Evolutionary conservation across 2,113 vertebrate species (phyloP), one percentile per base, ranked within the genome.

Genomic region (Carlito syrichta): DNA sequence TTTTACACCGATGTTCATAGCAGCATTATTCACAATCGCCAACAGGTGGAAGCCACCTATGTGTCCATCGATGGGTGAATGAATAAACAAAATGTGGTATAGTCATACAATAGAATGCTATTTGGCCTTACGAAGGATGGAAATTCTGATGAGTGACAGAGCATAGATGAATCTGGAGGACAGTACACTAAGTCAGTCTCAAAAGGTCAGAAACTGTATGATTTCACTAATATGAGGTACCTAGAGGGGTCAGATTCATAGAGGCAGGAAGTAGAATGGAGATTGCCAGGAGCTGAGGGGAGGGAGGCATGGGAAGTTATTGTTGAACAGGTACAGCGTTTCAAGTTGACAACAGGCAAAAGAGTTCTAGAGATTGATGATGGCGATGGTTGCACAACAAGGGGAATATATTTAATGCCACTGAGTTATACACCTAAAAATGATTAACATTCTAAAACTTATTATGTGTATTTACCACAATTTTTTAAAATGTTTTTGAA

Each of bases 261-360:
- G 91, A 62, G 14, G 30, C 7, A 45, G 58, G 50, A 86, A 71
- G 14, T 14, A 38, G 56, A 86, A 48, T 2, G 6, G 50, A 45
- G 27, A 11, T 40, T 35, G 12, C 38, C 30, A 43, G 62, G 20
- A 1, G 3, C 63, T 5, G 10, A 38, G 27, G n/a, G 10, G 14
- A 52, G 38, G 3, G 17, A 3, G 22, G 32, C 2, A 7, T 3
- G 4, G 3, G 20, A 3, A 52, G 48, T 6, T 32, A 19, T 1
- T 52, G 8, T 69, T 68, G 13, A 35, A 35, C 27, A 50, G 52
- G 11, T 40, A 30, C 25, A 25, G 27, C 69, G 32, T 84, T 96
- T 68, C 30, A 45, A 16, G 54, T 82, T 43, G 52, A 6, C 81
- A 43, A 43, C n/a, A 63, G 27, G n/a, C 8, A 50, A 50, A 86